These are phyloP conservation scores for Clivina fossor DNA, from an alignment of 2,888 invertebrate genomes.

Conservation along the genomic window DNA sequence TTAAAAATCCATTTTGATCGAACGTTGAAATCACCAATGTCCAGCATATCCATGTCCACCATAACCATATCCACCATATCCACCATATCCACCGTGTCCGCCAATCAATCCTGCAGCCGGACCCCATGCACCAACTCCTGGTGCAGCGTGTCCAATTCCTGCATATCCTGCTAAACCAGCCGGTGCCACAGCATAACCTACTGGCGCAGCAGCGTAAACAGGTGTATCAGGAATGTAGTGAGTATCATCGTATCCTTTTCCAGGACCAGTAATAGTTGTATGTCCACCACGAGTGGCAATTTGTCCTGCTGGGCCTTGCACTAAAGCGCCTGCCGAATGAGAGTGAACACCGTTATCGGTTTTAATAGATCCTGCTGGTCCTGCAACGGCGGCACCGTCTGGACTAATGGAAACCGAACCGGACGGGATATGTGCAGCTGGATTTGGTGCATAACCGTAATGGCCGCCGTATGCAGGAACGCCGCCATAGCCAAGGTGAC, in stretches of 20 bases:
- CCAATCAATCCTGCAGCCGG: constrained; percentile 1
- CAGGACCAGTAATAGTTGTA: constrained; percentile 24
- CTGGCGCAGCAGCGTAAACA: neutral
- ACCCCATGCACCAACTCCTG: constrained; percentile 3
- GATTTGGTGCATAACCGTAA: constrained; percentile 28
- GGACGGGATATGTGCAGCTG: constrained; percentile 31
- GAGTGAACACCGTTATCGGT: constrained; percentile 25
- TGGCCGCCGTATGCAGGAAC: constrained; percentile 1
- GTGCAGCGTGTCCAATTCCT: neutral
- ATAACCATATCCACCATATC: constrained; percentile 8
- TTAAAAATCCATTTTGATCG: too few species aligned
- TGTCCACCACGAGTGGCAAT: constrained; percentile 36
- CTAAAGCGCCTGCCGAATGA: constrained; percentile 34
- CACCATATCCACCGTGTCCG: constrained; percentile 11
- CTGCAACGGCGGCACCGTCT: constrained; percentile 34
- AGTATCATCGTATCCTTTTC: constrained; percentile 21
- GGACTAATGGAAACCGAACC: constrained; percentile 15
- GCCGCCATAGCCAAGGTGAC: constrained; percentile 15
- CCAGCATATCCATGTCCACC: constrained; percentile 21
- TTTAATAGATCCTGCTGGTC: constrained; percentile 27
- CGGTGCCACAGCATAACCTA: neutral
- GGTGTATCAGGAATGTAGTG: neutral
- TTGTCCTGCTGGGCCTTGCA: constrained; percentile 37
- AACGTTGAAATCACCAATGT: constrained; percentile 1
- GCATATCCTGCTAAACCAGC: neutral